Evolutionary conservation across 1,140 invertebrate genomes (phyloP).

Genomic region (Steinernema feltiae): DNA sequence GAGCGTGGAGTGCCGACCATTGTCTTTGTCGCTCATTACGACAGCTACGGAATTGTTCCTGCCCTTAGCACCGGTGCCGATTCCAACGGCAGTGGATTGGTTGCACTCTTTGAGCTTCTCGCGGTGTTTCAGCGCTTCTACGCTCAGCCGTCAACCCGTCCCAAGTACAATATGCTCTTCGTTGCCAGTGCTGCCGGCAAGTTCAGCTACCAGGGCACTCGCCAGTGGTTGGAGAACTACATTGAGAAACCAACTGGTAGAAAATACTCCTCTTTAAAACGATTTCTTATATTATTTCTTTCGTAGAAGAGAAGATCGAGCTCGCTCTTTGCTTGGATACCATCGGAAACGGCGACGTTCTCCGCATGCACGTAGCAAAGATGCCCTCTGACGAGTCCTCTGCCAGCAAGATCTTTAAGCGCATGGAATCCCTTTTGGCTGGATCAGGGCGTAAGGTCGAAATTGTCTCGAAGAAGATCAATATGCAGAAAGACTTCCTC

Average conservation of each 20-base stretch:
- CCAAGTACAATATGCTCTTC: conserved; percentile 79
- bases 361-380: conserved; percentile 90
- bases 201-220: conserved; percentile 88
- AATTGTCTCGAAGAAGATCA: conserved; percentile 90
- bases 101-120: conserved; percentile 78
- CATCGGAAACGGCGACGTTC: conserved; percentile 63
- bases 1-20: conserved; percentile 60
- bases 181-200: conserved; percentile 83
- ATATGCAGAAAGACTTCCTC: conserved; percentile 81
- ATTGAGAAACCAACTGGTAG: conserved; percentile 74
- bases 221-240: conserved; percentile 91
- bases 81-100: conserved; percentile 85
- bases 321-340: conserved; percentile 88
- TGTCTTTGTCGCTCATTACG: conserved; percentile 79
- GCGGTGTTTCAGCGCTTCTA: conserved; percentile 86
- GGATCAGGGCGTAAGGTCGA: conserved; percentile 66
- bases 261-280: conserved; percentile 45
- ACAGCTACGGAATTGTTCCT: conserved; percentile 68
- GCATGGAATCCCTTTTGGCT: conserved; percentile 61
- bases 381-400: conserved; percentile 79
- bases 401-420: conserved; percentile 67
- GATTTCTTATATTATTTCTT: conserved; percentile 7
- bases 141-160: conserved; percentile 70
- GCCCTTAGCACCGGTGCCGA: conserved; percentile 77
- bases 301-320: conserved; percentile 48